Base-by-base conservation (phyloP, 2,797 vertebrate genomes). In the Spinus pinus region DNA sequence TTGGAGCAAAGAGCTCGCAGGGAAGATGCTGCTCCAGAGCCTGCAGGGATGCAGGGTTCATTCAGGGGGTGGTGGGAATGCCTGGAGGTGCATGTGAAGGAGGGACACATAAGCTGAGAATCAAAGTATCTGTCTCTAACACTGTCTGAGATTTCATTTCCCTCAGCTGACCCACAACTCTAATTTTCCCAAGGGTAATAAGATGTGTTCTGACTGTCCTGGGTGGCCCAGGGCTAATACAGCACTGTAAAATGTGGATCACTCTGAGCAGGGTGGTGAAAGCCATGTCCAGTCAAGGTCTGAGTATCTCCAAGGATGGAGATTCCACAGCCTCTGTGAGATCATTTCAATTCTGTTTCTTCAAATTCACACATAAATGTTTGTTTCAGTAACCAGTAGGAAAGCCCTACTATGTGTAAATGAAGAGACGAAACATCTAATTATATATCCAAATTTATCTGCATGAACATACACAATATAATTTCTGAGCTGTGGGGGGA, bases 371-470 rank as follows among this genome's bases (percentile, higher is more conserved):
- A 27, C 30, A 53, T 57, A 90, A 79, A 74, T 89, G 64, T 74
- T 15, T 82, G 66, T 91, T 87, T 87, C 53, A 44, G 54, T 67
- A 91, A 46, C 67, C 78, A 81, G 57, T 87, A 75, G 86, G 35
- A 95, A 93, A 86, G 27, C 75, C 64, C 81, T 86, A 91, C 86
- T 87, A 31, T 89, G 81, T 94, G 86, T 79, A 95, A 95, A 86
- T 86, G 77, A 90, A 70, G 77, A 93, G 90, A 69, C 1, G 0
- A 84, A 94, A 47, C 86, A 89, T 94, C 81, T 94, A 93, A 94
- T 95, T 89, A 93, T 77, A 67, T n/a, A 93, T 80, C 79, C 78
- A 90, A 65, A 82, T 93, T 90, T 91, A 89, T 94, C 86, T 95
- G 53, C 79, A 44, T 91, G 94, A 90, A 58, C 65, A 85, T 89